Base-by-base conservation (phyloP, 2,797 vertebrate species). In the Falco concolor region DNA sequence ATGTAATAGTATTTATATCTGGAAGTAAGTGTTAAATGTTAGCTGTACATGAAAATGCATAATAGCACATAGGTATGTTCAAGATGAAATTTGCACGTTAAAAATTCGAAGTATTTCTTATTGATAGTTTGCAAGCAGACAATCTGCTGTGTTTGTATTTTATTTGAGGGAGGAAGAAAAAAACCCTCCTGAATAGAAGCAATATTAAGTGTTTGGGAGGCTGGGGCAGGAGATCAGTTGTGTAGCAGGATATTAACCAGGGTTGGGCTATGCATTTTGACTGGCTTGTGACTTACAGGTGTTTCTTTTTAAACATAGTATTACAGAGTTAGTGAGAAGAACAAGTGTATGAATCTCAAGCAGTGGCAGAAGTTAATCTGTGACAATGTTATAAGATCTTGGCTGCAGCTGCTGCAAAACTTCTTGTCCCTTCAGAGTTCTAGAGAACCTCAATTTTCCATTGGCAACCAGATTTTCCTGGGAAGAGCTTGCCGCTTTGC, bases 1-100 rank as follows among this genome's bases (percentile, higher is more conserved):
- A 97, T 12, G 97, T 98, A 97, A 97, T 83, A 97, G 97, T 98
- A 96, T 97, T 98, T 98, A 8, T 93, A 93, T 92, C 57, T 94
- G 87, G 88, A 90, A 95, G 82, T 90, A 96, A 95, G 59, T 84
- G 92, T 97, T 56, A 96, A 89, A 75, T 91, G 84, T 93, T 96
- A 94, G 65, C 77, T 96, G 90, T 87, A 68, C 82, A 89, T 95
- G 92, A 96, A 97, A 95, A 93, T 84, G 68, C 69, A 44, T 89
- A 92, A 80, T 86, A 76, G 67, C 81, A 93, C 30, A 3, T 86
- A 90, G 59, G 49, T 32, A 60, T 93, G 70, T 97, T 86, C 47
- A 88, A 93, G 89, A 79, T 95, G 77, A 96, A 96, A 87, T 83
- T 79, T 79, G 60, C 76, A 53, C 68, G 6, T 59, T 81, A 87